A percentile compares a stretch with the other conserved stretches of the same genome.
Conservation (phyloP, 2,797 vertebrate species). For the Neopelma chrysocephalum region DNA sequence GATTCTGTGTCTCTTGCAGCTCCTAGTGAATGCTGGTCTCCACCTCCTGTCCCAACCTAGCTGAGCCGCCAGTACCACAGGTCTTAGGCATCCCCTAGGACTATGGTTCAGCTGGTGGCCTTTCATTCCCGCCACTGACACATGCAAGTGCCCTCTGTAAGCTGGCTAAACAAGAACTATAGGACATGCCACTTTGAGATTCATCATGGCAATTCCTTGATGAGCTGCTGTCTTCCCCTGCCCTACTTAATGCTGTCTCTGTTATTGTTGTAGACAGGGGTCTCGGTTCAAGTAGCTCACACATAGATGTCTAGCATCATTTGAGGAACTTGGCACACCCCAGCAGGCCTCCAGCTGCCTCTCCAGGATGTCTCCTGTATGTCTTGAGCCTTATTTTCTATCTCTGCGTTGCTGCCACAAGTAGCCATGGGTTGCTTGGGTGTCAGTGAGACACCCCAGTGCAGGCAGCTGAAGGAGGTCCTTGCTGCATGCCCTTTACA, state of each 20-base stretch:
- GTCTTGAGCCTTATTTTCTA: not conserved
- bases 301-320: accelerated
- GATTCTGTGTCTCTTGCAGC: not conserved
- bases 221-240: not conserved
- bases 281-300: not conserved
- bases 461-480: not conserved
- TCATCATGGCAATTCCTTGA: not conserved
- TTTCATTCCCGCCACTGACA: not conserved
- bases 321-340: not conserved
- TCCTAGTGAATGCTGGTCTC: not conserved
- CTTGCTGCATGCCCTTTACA: accelerated
- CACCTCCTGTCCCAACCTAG: not conserved
- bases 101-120: not conserved
- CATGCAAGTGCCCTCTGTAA: accelerated
- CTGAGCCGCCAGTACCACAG: not conserved
- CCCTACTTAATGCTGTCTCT: not conserved
- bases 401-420: not conserved
- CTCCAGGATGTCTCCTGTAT: not conserved
- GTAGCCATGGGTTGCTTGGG: not conserved
- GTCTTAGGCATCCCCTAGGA: not conserved
- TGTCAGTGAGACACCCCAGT: not conserved
- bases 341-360: not conserved
- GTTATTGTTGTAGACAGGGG: not conserved
- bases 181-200: not conserved
- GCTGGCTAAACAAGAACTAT: not conserved